A percentile compares a stretch with the other conserved stretches of the same genome.
phyloP scores from a whole-genome alignment of 2,113 vertebrate genomes.

The Agelaius phoeniceus region DNA sequence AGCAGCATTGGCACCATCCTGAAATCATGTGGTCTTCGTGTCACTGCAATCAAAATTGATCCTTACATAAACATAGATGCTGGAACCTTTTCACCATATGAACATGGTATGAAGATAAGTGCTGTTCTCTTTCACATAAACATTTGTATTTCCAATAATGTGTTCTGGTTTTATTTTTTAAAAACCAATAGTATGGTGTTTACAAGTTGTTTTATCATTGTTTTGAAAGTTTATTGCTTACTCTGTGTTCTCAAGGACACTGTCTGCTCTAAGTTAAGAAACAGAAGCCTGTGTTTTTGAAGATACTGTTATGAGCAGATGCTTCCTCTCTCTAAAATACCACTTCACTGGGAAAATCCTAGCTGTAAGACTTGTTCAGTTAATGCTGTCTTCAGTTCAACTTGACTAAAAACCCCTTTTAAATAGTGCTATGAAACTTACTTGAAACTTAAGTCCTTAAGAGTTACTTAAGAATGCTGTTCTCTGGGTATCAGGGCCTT shows the following conservation, averaged over 20 bases:
- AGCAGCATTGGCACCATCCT: slow-evolving; percentile 82
- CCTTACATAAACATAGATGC: slow-evolving; percentile 84
- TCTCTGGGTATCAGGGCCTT: background rate
- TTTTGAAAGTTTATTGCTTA: background rate
- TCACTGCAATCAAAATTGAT: slow-evolving; percentile 83
- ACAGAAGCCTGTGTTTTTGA: background rate
- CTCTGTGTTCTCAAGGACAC: background rate
- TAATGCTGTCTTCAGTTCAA: background rate
- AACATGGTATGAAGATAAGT: slow-evolving; percentile 70
- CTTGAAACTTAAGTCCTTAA: background rate
- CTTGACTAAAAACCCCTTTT: background rate
- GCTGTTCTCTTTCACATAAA: background rate
- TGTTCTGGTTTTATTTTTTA: background rate
- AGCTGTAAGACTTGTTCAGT: background rate
- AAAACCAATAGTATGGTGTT: background rate
- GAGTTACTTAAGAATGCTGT: background rate
- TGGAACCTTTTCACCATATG: slow-evolving; percentile 82
- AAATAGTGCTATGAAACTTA: background rate
- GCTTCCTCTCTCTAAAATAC: background rate
- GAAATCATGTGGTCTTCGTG: slow-evolving; percentile 79
- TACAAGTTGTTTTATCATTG: background rate
- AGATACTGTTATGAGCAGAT: background rate
- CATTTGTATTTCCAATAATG: background rate
- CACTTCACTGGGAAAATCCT: background rate
- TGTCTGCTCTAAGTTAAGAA: background rate